Evolutionary conservation across 2,888 invertebrate species (phyloP), one percentile per base, ranked within the genome.

Genomic region (Laspeyria flexula): DNA sequence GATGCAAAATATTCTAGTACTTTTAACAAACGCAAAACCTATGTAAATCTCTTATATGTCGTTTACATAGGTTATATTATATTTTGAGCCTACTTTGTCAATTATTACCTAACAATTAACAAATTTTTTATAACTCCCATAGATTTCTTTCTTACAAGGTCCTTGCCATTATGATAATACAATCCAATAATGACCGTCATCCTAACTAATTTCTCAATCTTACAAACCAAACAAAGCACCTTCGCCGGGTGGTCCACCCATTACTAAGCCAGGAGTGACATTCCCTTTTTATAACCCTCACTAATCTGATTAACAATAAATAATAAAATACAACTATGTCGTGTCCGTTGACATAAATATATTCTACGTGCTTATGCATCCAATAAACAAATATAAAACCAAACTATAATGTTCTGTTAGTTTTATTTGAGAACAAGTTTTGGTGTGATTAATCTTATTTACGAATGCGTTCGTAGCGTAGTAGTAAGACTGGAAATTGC

Each of bases 291-390:
- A 78, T 76, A 71, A 73, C 71, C 65, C 54, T 23, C 53, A 68
- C 58, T 79, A 81, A 83, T 83, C 81, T 73, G 83, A 82, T 80
- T 81, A 79, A 73, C 67, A 75, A 77, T 77, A 82, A 80, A 79
- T 70, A 73, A 71, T 64, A 74, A 71, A 71, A 71, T 65, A 52
- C 60, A 64, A 64, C 62, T 60, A 60, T 62, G 55, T 34, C 45
- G 49, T 54, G n/a, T 51, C 38, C 47, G 60, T 61, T 37, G 55
- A 51, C 61, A 62, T 59, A 56, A 62, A 57, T 47, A 50, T 62
- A 61, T 51, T 56, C 46, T 48, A 42, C 51, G 54, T 71, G 56
- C 44, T 42, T 50, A 25, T 43, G 64, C 54, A 66, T 71, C 54
- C 27, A 50, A n/a, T 33, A 34, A 34, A 39, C 12, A 39, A 39